Conservation (phyloP, 1,140 invertebrate species). For the Doryteuthis pealeii region DNA sequence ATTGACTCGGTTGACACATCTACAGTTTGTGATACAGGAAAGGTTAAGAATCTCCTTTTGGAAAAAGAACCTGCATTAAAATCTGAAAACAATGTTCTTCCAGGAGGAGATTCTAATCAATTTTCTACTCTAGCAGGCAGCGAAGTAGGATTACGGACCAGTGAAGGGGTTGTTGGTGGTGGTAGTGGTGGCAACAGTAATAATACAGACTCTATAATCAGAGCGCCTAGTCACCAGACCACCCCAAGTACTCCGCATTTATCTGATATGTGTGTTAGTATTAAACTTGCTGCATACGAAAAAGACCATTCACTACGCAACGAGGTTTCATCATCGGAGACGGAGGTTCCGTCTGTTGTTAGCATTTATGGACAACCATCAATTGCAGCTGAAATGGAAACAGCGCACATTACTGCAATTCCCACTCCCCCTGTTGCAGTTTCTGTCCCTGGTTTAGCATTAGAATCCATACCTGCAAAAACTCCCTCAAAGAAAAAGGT, state of each 20-base stretch:
- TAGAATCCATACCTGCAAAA: conserved; percentile 9
- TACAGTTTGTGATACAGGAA: neutral
- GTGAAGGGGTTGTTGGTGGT: neutral
- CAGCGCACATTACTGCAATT: neutral
- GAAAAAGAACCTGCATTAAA: neutral
- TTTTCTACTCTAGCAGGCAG: neutral
- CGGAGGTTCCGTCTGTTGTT: neutral
- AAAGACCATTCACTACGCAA: conserved; percentile 4
- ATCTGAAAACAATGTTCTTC: neutral
- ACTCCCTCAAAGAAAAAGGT: conserved; percentile 63
- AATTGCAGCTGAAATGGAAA: neutral
- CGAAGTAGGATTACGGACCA: neutral
- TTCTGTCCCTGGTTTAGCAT: neutral
- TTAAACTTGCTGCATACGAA: neutral
- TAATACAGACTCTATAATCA: neutral
- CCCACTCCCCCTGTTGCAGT: neutral
- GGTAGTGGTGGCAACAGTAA: neutral
- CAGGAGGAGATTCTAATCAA: neutral
- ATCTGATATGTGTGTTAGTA: conserved; percentile 5
- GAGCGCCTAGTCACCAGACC: neutral
- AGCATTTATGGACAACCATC: neutral
- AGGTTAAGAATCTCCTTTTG: neutral
- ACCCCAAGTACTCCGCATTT: neutral
- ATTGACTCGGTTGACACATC: too few relatives aligned
- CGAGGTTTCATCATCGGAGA: neutral